These are phyloP conservation scores for Trichomycterus rosablanca DNA, from an alignment of 2,113 vertebrate genomes.

Conservation along the genomic window DNA sequence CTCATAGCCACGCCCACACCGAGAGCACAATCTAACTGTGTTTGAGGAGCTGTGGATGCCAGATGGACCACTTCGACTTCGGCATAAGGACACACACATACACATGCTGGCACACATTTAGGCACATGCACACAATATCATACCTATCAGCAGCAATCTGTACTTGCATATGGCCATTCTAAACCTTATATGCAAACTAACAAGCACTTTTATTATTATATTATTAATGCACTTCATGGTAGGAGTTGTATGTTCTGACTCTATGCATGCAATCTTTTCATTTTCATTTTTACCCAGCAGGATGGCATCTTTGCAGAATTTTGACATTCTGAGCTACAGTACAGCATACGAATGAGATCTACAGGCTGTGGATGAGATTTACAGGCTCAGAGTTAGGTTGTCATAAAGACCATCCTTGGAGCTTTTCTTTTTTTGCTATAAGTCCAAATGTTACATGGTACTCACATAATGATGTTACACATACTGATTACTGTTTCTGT, in stretches of 20 bases:
- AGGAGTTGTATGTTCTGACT: neutral
- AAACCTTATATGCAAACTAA: conserved; percentile 1
- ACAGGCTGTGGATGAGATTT: neutral
- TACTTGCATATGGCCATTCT: neutral
- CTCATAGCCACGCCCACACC: conserved; percentile 58
- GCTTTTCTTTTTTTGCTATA: too few relatives aligned
- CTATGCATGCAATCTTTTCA: conserved; percentile 6
- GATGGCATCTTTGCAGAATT: neutral
- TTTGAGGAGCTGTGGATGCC: conserved; percentile 6
- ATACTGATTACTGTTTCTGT: conserved; percentile 14
- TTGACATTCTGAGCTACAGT: conserved; percentile 1
- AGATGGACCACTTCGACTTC: neutral
- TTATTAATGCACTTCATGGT: neutral
- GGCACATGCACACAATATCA: neutral
- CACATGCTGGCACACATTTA: neutral
- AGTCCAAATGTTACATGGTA: conserved; percentile 10
- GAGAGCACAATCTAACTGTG: conserved; percentile 70
- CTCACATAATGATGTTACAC: neutral
- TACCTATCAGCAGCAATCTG: too few relatives aligned
- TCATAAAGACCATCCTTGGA: too few relatives aligned
- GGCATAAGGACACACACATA: conserved; percentile 20
- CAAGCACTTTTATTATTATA: conserved; percentile 13
- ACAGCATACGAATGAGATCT: neutral
- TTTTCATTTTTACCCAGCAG: neutral
- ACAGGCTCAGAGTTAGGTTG: conserved; percentile 1